Conservation (phyloP, 2,113 vertebrate genomes). For the Cyanistes caeruleus region DNA sequence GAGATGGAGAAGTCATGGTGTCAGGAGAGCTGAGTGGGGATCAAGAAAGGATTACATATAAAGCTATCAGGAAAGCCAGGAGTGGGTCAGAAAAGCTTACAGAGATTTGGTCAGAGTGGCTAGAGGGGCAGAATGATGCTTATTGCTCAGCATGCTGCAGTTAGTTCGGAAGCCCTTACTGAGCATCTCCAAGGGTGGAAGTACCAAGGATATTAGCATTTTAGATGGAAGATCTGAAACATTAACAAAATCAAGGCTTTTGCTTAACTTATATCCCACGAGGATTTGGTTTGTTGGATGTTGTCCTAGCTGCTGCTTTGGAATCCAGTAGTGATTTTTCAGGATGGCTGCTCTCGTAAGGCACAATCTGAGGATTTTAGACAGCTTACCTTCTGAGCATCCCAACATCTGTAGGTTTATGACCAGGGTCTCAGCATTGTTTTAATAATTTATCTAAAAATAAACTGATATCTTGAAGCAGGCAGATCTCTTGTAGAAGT, state of each 20-base stretch:
- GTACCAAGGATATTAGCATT: not conserved
- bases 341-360: not conserved
- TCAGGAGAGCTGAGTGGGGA: slow-evolving; percentile 12
- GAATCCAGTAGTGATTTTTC: not conserved
- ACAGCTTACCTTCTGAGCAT: not conserved
- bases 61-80: not conserved
- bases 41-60: slow-evolving; percentile 24
- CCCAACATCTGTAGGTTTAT: not conserved
- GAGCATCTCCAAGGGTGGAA: not conserved
- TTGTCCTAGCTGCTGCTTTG: not conserved
- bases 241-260: not conserved
- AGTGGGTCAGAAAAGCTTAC: slow-evolving; percentile 12
- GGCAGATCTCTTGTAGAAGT: not conserved
- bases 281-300: not conserved
- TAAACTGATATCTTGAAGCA: not conserved
- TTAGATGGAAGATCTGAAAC: not conserved
- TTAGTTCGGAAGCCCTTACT: not conserved
- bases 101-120: slow-evolving; percentile 8
- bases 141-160: not conserved
- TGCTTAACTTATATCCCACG: not conserved
- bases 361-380: not conserved
- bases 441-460: not conserved
- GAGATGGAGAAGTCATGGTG: not conserved
- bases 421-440: not conserved
- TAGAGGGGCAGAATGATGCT: not conserved